phyloP scores from a whole-genome alignment of 2,888 invertebrate genomes.

The Tortrix viridana region DNA sequence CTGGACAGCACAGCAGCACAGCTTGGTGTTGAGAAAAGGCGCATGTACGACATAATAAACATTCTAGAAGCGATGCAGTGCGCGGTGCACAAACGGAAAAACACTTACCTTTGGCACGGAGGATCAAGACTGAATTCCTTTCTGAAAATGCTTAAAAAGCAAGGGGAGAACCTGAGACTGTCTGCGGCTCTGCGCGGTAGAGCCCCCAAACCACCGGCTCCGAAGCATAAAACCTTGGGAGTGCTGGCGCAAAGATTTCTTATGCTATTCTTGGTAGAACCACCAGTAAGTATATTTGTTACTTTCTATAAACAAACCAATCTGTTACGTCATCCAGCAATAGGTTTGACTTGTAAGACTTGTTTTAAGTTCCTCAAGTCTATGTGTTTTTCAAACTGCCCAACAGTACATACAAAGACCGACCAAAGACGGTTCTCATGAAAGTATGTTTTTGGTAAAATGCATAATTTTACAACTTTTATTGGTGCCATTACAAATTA shows the following conservation, averaged over 20 bases:
- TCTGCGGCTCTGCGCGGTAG: conserved; percentile 80
- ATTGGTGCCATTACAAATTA: too few species aligned
- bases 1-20: conserved; percentile 86
- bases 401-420: too few species aligned
- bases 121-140: conserved; percentile 85
- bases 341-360: too few species aligned
- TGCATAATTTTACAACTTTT: too few species aligned
- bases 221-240: conserved; percentile 87
- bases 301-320: background rate
- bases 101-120: conserved; percentile 88
- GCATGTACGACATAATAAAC: conserved; percentile 90
- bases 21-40: conserved; percentile 86
- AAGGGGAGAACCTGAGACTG: conserved; percentile 80
- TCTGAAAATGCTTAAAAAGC: conserved; percentile 85
- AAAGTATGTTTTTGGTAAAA: too few species aligned
- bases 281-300: conserved; percentile 76
- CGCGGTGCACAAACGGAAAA: conserved; percentile 86
- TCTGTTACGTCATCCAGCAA: background rate
- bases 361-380: too few species aligned
- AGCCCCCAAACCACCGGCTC: conserved; percentile 76
- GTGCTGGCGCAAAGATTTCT: conserved; percentile 88
- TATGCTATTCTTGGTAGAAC: conserved; percentile 88
- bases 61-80: conserved; percentile 89
- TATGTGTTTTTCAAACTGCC: too few species aligned
- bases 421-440: too few species aligned